Evolutionary conservation across 2,797 vertebrate species (phyloP), one percentile per base, ranked within the genome.

Genomic region (Myotis myotis): DNA sequence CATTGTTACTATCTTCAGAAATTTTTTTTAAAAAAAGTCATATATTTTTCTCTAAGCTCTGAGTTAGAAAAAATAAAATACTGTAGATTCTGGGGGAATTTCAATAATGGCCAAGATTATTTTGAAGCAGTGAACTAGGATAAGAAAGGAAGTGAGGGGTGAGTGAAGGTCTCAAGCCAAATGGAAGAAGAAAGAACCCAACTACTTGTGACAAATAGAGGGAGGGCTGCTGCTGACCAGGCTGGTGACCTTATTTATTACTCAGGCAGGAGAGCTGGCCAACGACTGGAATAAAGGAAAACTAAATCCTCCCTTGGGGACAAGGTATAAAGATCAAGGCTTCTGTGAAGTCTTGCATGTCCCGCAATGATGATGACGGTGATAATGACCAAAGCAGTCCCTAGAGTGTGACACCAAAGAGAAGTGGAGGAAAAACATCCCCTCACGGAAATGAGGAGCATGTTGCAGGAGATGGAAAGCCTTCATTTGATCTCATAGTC

Each of bases 241-340:
- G 53, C 66, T 47, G 17, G 36, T 89, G 80, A 96, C 96, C 93
- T 96, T 96, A 83, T 91, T 96, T 87, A 41, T 83, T 93, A 89
- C 60, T 74, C 33, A 5, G 85, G 93, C 49, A 78, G 47, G 76
- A 96, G 55, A 93, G 82, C 64, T 68, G 95, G 38, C 76, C 72
- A 82, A 3, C 64, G n/a, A 53, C 57, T 4, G 36, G 89, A 95
- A 13, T 83, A 80, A 71, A 74, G 8, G 60, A 97, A 44, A 93
- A 91, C 0, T 0, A 33, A 88, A 97, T 94, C 94, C 94, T 97
- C 36, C 72, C 89, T 95, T 55, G 86, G 79, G 94, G 72, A 97
- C 87, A 44, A 84, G 89, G 86, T 89, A 96, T 96, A 97, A 96
- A 96, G 75, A 95, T 89, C 75, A 95, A 94, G 79, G 93, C 92